Evolutionary conservation across 2,797 vertebrate genomes (phyloP).

Genomic region (Rhadinocentrus ornatus): DNA sequence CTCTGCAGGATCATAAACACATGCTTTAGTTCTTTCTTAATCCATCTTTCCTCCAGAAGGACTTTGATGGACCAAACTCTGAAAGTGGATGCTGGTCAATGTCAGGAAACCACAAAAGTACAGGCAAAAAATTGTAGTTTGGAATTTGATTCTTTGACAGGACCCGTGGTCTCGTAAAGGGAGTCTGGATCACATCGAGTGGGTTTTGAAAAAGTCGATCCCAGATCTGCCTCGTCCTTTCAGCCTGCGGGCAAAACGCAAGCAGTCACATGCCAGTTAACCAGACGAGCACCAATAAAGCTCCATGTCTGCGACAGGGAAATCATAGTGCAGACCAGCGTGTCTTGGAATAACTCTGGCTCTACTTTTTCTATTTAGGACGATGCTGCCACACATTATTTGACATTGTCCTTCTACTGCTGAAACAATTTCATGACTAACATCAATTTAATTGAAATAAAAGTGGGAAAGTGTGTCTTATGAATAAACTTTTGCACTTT

Average conservation of each 20-base stretch:
- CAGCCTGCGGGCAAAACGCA: slow-evolving; percentile 53
- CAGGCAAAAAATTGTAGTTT: slow-evolving; percentile 59
- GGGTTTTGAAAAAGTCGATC: slow-evolving; percentile 48
- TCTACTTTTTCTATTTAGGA: slow-evolving; percentile 59
- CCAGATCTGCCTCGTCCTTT: slow-evolving; percentile 32
- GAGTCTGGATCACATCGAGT: slow-evolving; percentile 66
- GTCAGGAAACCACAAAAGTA: slow-evolving; percentile 79
- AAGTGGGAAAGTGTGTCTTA: slow-evolving; percentile 52
- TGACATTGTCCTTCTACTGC: slow-evolving; percentile 62
- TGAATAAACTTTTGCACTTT: slow-evolving; percentile 60
- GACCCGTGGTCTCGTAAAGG: slow-evolving; percentile 62
- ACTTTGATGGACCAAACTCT: slow-evolving; percentile 66
- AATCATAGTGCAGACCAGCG: slow-evolving; percentile 57
- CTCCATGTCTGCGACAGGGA: slow-evolving; percentile 38
- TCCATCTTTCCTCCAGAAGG: slow-evolving; percentile 64
- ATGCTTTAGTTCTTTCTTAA: slow-evolving; percentile 70
- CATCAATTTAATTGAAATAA: slow-evolving; percentile 64
- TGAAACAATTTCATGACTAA: slow-evolving; percentile 53
- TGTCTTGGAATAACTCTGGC: slow-evolving; percentile 62
- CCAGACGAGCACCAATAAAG: slow-evolving; percentile 49
- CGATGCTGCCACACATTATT: slow-evolving; percentile 50
- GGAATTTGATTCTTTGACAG: slow-evolving; percentile 64
- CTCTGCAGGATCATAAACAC: slow-evolving; percentile 76
- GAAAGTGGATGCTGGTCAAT: slow-evolving; percentile 72
- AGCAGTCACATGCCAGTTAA: slow-evolving; percentile 41